Conservation (phyloP, 2,797 vertebrate species). For the Denticeps clupeoides region DNA sequence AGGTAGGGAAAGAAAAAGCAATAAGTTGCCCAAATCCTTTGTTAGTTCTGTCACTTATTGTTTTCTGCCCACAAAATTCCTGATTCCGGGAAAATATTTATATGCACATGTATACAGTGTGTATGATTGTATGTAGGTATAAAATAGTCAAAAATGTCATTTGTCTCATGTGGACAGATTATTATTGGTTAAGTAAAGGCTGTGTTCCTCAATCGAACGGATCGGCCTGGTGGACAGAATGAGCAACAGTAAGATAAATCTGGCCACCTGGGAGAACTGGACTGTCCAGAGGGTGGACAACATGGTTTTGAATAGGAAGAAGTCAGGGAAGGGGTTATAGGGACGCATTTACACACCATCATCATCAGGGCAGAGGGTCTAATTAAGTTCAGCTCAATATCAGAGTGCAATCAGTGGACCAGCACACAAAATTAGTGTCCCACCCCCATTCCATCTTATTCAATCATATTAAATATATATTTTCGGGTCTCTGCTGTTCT, state of each 20-base stretch:
- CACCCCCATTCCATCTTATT: not conserved
- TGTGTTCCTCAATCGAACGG: too few species aligned
- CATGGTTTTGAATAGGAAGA: constrained; percentile 16
- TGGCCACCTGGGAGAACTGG: not conserved
- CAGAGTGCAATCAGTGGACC: constrained; percentile 50
- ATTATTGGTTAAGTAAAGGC: too few species aligned
- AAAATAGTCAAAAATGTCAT: too few species aligned
- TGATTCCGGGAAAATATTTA: too few species aligned
- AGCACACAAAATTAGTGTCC: constrained; percentile 48
- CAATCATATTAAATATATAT: constrained; percentile 24
- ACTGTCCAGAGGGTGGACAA: not conserved
- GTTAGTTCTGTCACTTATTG: too few species aligned
- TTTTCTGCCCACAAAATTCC: too few species aligned
- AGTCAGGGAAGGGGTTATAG: constrained; percentile 3
- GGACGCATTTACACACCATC: constrained; percentile 29
- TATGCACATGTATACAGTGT: too few species aligned
- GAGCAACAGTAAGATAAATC: not conserved
- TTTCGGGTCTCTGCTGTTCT: constrained; percentile 11
- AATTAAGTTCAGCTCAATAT: constrained; percentile 53
- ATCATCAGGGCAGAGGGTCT: constrained; percentile 49
- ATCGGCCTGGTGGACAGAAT: constrained; percentile 7
- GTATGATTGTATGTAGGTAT: too few species aligned
- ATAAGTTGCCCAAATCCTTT: too few species aligned
- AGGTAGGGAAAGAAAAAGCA: constrained; percentile 19
- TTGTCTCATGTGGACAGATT: too few species aligned